Conservation (phyloP, 2,888 invertebrate species). For the Lasioglossum vierecki region DNA sequence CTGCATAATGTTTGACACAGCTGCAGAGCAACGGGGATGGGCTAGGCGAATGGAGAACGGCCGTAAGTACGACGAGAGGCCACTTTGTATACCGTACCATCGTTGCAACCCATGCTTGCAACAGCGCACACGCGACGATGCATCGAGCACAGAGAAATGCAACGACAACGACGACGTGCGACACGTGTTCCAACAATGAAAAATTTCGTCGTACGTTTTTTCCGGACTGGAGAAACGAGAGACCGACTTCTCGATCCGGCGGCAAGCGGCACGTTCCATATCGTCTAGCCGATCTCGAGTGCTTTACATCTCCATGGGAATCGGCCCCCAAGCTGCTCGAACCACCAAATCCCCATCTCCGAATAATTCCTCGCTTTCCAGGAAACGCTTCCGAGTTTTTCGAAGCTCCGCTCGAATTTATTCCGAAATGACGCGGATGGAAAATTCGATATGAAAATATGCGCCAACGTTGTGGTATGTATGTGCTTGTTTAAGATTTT, state of each 20-base stretch:
- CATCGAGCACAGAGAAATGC: neutral
- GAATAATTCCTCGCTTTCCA: constrained; percentile 19
- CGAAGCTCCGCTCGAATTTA: neutral
- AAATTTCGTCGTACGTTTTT: neutral
- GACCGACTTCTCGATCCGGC: constrained; percentile 21
- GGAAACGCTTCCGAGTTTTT: neutral
- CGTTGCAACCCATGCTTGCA: constrained; percentile 3
- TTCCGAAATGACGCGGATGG: neutral
- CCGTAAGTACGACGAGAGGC: constrained; percentile 55
- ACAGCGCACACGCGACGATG: constrained; percentile 15
- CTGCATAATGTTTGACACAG: constrained; percentile 77
- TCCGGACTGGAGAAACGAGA: neutral
- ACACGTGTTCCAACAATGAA: neutral
- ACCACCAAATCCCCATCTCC: neutral
- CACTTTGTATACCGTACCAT: constrained; percentile 42
- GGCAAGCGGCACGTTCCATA: constrained; percentile 6
- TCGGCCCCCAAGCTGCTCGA: constrained; percentile 11
- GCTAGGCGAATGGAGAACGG: constrained; percentile 27
- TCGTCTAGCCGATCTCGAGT: neutral
- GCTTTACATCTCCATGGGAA: constrained; percentile 22
- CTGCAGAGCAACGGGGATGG: constrained; percentile 41
- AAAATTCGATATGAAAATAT: neutral
- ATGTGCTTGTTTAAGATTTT: neutral
- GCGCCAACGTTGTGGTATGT: neutral
- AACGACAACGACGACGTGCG: neutral